These are phyloP conservation scores for Phymatocera aterrima DNA, from an alignment of 2,888 invertebrate species.

Conservation along the genomic window DNA sequence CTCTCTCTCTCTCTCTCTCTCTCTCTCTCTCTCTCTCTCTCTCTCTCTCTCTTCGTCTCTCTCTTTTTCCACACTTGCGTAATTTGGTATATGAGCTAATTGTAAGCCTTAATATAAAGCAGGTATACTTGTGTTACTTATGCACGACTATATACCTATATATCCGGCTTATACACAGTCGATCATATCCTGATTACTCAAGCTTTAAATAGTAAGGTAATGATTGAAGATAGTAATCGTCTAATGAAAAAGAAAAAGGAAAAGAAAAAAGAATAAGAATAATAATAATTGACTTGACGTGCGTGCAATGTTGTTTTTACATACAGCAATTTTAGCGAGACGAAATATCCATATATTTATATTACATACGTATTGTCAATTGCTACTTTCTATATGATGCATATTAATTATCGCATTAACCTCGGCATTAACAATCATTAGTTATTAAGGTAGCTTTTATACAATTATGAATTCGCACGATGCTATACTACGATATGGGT, in stretches of 20 bases:
- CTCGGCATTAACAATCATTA: conserved; percentile 67
- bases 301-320: conserved; percentile 22
- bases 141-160: conserved; percentile 13
- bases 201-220: conserved; percentile 38
- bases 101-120: too few species aligned
- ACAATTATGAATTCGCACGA: conserved; percentile 49
- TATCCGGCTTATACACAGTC: conserved; percentile 35
- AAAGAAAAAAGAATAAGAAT: too few species aligned
- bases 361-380: conserved; percentile 60
- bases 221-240: conserved; percentile 20
- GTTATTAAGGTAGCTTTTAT: conserved; percentile 69
- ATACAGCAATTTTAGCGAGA: conserved; percentile 13
- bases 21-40: too few species aligned
- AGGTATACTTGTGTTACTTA: conserved; percentile 26
- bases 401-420: conserved; percentile 58
- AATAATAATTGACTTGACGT: background rate
- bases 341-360: background rate
- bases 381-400: conserved; percentile 59
- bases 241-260: conserved; percentile 20
- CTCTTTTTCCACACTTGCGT: too few species aligned
- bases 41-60: too few species aligned
- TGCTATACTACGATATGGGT: background rate
- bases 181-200: conserved; percentile 37
- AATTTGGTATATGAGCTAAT: conserved; percentile 8
- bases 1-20: too few species aligned